Conservation (phyloP, 2,113 vertebrate species). For the Lipotes vexillifer region DNA sequence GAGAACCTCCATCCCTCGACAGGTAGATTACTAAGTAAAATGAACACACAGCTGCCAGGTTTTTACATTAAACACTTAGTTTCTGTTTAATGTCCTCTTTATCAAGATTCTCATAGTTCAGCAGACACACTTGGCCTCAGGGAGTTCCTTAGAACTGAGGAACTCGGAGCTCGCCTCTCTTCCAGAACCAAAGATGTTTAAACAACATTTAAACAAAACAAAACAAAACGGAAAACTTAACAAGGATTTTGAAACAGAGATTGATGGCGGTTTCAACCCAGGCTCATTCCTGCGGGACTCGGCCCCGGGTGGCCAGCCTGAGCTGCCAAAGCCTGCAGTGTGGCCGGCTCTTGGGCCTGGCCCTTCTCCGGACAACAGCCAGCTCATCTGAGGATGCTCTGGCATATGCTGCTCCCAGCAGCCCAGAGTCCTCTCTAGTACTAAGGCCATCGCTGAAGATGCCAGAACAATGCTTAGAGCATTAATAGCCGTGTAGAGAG, state of each 20-base stretch:
- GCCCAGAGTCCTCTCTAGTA: background rate
- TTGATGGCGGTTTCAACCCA: slow-evolving; percentile 67
- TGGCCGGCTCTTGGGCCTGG: background rate
- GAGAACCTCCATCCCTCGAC: slow-evolving; percentile 34
- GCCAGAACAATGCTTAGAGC: background rate
- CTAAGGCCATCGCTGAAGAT: background rate
- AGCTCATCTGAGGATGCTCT: background rate
- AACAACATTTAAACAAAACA: slow-evolving; percentile 74
- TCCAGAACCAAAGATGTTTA: slow-evolving; percentile 69
- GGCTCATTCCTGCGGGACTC: slow-evolving; percentile 24
- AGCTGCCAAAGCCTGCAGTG: slow-evolving; percentile 50
- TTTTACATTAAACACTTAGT: slow-evolving; percentile 64
- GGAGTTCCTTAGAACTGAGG: slow-evolving; percentile 48
- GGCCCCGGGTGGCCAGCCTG: slow-evolving; percentile 54
- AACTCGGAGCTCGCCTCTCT: slow-evolving; percentile 38
- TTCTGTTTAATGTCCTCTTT: slow-evolving; percentile 70
- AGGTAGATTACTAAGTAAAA: slow-evolving; percentile 61
- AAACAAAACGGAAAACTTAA: slow-evolving; percentile 71
- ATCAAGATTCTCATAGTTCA: slow-evolving; percentile 68
- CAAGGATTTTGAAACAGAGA: slow-evolving; percentile 73
- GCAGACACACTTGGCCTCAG: slow-evolving; percentile 14
- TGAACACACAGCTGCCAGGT: slow-evolving; percentile 14
- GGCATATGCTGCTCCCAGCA: background rate
- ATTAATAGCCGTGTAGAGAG: background rate
- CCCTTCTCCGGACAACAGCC: background rate